A percentile compares a stretch with the other conserved stretches of the same genome.
phyloP scores from a whole-genome alignment of 2,888 invertebrate species.

The Capitulum mitella region DNA sequence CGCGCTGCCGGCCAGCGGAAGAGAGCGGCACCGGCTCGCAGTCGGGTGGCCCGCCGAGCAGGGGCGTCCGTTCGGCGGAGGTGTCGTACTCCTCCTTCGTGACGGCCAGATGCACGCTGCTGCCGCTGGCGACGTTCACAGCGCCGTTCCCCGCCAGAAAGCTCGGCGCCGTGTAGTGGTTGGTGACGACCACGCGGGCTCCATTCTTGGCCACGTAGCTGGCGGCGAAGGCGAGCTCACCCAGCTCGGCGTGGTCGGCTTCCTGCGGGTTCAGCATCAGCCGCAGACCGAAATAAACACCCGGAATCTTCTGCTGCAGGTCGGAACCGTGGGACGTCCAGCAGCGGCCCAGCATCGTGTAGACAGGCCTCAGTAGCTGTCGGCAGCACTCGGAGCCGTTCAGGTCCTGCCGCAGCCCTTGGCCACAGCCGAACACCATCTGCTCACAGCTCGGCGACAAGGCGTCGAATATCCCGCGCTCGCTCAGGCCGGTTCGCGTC shows the following conservation, averaged over 20 bases:
- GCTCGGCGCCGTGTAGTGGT: too few species aligned
- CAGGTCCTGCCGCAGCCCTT: background rate
- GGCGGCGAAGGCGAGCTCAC: too few species aligned
- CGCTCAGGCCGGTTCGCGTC: background rate
- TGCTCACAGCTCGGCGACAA: too few species aligned
- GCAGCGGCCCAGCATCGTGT: background rate
- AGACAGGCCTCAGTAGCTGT: background rate
- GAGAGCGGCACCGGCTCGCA: too few species aligned
- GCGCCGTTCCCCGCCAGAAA: too few species aligned
- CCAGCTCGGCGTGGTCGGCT: background rate
- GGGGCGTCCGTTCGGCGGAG: too few species aligned
- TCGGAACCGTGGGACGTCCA: background rate
- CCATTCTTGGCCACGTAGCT: too few species aligned
- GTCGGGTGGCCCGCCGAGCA: too few species aligned
- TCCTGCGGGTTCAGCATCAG: background rate
- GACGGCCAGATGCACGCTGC: too few species aligned
- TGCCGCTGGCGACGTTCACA: too few species aligned
- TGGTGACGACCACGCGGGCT: too few species aligned
- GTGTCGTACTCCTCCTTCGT: too few species aligned
- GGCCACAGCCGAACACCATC: background rate
- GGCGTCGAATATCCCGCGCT: background rate
- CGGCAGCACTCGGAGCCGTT: background rate
- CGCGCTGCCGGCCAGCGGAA: constrained; percentile 28
- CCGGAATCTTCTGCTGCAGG: background rate
- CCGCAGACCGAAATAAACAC: background rate